phyloP scores from a whole-genome alignment of 1,140 invertebrate species.

The Drosophila ananassae region DNA sequence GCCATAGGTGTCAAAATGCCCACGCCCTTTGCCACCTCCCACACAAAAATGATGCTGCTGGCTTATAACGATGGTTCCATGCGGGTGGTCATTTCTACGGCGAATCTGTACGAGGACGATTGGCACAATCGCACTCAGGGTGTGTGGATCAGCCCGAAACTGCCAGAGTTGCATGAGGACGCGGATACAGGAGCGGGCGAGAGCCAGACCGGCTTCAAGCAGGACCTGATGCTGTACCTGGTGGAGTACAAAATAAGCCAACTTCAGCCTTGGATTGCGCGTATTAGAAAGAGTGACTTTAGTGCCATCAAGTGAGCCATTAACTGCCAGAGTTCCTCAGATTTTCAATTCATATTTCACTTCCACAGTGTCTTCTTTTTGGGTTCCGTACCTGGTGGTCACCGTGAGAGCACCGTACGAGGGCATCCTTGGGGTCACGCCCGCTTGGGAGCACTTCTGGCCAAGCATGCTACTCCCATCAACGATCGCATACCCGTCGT shows the following conservation, averaged over 20 bases:
- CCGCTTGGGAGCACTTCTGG: slow-evolving; percentile 87
- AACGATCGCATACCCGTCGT: slow-evolving; percentile 85
- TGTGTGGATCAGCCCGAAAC: slow-evolving; percentile 94
- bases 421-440: slow-evolving; percentile 89
- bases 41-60: slow-evolving; percentile 97
- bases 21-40: slow-evolving; percentile 94
- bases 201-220: slow-evolving; percentile 93
- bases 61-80: slow-evolving; percentile 92
- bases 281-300: slow-evolving; percentile 91
- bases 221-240: slow-evolving; percentile 93
- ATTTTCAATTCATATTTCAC: neutral
- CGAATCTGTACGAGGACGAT: slow-evolving; percentile 95
- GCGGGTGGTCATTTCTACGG: slow-evolving; percentile 94
- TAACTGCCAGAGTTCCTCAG: neutral
- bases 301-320: slow-evolving; percentile 89
- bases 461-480: slow-evolving; percentile 86
- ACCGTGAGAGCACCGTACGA: slow-evolving; percentile 85
- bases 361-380: slow-evolving; percentile 91
- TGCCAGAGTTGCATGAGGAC: slow-evolving; percentile 86
- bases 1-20: slow-evolving; percentile 89
- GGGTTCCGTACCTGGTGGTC: slow-evolving; percentile 92
- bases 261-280: slow-evolving; percentile 89
- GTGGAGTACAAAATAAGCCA: slow-evolving; percentile 88
- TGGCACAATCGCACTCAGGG: slow-evolving; percentile 98
- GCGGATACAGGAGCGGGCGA: slow-evolving; percentile 88